Conservation (phyloP, 2,797 vertebrate genomes). For the Mus minutoides region DNA sequence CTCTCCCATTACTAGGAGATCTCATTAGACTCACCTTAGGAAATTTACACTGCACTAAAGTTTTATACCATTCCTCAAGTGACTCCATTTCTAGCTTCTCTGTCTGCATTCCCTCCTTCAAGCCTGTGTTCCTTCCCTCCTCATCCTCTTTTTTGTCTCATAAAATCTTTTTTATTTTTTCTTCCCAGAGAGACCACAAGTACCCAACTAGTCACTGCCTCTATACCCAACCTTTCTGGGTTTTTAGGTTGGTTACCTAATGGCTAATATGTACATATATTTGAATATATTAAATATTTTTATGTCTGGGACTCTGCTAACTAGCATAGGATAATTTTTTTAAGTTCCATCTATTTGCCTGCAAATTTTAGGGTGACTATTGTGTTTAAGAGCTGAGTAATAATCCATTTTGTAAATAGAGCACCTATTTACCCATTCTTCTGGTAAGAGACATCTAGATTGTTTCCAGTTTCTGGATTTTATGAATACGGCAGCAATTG, state of each 20-base stretch:
- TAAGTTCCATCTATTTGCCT: too few relatives aligned
- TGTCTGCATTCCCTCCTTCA: neutral
- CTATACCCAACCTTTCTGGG: neutral
- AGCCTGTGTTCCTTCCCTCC: neutral
- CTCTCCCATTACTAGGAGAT: neutral
- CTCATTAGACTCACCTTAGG: neutral
- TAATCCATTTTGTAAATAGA: neutral
- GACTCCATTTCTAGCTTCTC: neutral
- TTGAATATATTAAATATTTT: neutral
- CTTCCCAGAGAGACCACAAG: neutral
- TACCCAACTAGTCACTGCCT: neutral
- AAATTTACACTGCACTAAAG: neutral
- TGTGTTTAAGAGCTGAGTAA: too few relatives aligned
- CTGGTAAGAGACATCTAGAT: neutral
- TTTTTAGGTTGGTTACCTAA: neutral
- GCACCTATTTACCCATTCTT: neutral
- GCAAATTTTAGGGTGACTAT: too few relatives aligned
- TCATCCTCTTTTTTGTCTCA: neutral
- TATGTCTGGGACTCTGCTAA: too few relatives aligned
- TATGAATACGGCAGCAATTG: neutral
- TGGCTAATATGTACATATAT: neutral
- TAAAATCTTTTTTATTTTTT: neutral
- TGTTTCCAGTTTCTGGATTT: neutral
- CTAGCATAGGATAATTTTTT: too few relatives aligned
- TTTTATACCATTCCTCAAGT: neutral